Base-by-base conservation (phyloP, 2,113 vertebrate genomes). In the Hyaena hyaena region DNA sequence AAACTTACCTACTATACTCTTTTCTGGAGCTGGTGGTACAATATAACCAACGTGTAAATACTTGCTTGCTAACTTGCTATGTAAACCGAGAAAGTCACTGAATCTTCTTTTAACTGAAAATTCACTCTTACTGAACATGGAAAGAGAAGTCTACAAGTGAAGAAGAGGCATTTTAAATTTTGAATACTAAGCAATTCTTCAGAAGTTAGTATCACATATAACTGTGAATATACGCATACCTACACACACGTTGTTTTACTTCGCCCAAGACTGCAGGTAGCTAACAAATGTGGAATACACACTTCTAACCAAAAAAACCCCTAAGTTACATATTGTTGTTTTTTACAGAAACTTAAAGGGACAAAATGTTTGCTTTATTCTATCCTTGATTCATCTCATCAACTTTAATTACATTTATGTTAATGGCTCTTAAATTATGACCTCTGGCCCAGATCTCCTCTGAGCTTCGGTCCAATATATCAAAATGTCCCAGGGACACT, bases 1-100 rank as follows among this genome's bases (percentile, higher is more conserved):
- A 81, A 43, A 98, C 99, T 99, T 99, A 99, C 99, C 99, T 98
- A 99, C 99, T 97, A 99, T 99, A 98, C 99, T 99, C 97, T 99
- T 99, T 98, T 99, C 99, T 74, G 99, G 99, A n/a, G 99, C 99
- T 0, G 99, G 99, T 76, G 99, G 99, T 79, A 99, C 99, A 96
- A 99, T 99, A 97, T 99, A 99, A 73, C 99, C 99, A 39, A 99
- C 97, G 93, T 99, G 99, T 97, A 99, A 99, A 98, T 99, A 99
- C 88, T 99, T 99, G 45, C 99, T 99, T 97, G 99, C 99, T 98
- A 99, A 98, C 98, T 99, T 99, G 98, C 99, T 99, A 98, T 99
- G 99, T 94, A 99, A 99, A 92, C 99, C 99, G 95, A 99, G 99
- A 84, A 99, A 99, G 96, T 99, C 99, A 98, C 99, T 99, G 98